Evolutionary conservation across 2,888 invertebrate species (phyloP).

Genomic region (Melinopterus prodromus): DNA sequence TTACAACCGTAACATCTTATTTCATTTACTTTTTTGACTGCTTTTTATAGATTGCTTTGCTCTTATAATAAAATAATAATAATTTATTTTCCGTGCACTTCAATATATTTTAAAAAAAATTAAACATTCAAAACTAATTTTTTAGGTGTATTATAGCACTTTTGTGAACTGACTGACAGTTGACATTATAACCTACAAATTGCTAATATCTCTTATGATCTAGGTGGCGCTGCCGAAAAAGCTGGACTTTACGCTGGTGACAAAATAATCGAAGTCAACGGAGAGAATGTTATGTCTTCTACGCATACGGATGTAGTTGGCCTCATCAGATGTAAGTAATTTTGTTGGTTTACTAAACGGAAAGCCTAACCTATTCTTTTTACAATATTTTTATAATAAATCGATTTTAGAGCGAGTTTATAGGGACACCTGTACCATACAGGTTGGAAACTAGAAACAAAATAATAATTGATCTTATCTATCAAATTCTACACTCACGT

Average conservation of each 20-base stretch:
- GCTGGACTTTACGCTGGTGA: conserved; percentile 93
- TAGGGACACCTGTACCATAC: neutral
- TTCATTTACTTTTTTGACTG: too few relatives aligned
- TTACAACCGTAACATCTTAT: too few relatives aligned
- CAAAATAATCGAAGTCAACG: conserved; percentile 94
- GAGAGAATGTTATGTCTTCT: conserved; percentile 87
- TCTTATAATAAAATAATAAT: neutral
- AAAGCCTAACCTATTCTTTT: neutral
- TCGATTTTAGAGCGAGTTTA: neutral
- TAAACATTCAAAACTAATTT: too few relatives aligned
- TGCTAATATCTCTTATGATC: neutral
- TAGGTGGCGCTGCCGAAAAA: conserved; percentile 91
- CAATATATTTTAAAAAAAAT: too few relatives aligned
- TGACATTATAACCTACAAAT: neutral
- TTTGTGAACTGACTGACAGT: neutral
- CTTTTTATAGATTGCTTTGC: too few relatives aligned
- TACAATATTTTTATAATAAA: neutral
- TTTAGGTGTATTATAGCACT: neutral
- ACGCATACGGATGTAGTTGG: conserved; percentile 96
- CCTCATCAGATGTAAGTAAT: conserved; percentile 87
- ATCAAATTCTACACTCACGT: neutral
- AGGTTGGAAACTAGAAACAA: neutral
- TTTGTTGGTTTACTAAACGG: neutral
- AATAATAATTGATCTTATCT: neutral
- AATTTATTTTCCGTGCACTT: too few relatives aligned